Percentiles rank a stretch among this genome's conserved stretches.
Conservation (phyloP, 2,113 vertebrate species). For the Porphyrio hochstetteri region DNA sequence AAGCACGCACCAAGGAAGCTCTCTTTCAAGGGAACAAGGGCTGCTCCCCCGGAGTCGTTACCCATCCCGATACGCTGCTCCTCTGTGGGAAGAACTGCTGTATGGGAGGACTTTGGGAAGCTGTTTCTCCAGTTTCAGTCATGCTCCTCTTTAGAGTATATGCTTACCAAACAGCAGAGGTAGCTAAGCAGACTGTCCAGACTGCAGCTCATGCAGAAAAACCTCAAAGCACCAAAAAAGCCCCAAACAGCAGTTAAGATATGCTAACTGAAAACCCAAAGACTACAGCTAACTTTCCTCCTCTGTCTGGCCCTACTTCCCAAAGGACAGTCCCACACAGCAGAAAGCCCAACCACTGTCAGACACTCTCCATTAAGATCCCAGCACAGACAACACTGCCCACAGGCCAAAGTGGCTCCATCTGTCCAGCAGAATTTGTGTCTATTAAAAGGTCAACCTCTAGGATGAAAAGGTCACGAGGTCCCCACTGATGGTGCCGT, state of each 20-base stretch:
- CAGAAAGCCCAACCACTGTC: not conserved
- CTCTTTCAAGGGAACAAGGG: not conserved
- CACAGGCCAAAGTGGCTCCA: not conserved
- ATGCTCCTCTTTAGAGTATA: not conserved
- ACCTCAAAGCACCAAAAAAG: not conserved
- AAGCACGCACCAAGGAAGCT: not conserved
- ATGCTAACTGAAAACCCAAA: not conserved
- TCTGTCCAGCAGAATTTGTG: rapidly evolving
- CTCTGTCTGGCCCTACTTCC: not conserved
- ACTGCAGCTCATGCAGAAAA: not conserved
- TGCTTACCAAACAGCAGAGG: not conserved
- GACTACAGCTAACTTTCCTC: not conserved
- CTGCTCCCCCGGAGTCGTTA: not conserved
- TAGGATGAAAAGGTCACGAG: not conserved
- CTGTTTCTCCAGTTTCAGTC: not conserved
- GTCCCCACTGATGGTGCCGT: rapidly evolving
- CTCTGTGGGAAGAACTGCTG: not conserved
- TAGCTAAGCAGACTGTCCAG: not conserved
- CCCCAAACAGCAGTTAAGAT: not conserved
- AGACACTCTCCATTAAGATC: not conserved
- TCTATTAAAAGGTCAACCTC: not conserved
- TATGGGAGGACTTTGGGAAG: not conserved
- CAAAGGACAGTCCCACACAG: not conserved
- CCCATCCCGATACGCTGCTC: not conserved
- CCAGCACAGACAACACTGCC: not conserved